Conservation (phyloP, 2,113 vertebrate genomes). For the Syrmaticus mikado region DNA sequence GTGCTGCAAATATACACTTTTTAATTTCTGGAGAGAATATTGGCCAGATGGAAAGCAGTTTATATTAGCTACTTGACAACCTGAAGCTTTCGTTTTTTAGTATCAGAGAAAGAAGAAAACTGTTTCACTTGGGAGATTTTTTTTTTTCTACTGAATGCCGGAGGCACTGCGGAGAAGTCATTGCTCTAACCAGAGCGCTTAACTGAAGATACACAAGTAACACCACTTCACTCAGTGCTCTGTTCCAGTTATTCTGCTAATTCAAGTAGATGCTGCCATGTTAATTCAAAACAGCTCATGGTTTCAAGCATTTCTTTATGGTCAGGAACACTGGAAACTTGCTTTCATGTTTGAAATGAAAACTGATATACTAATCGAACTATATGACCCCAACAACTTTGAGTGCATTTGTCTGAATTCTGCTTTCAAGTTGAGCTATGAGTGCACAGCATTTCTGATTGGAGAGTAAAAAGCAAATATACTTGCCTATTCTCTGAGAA, state of each 20-base stretch:
- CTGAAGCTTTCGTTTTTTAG: neutral
- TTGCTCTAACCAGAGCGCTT: neutral
- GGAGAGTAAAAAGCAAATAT: neutral
- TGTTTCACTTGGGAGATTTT: neutral
- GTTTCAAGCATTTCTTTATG: neutral
- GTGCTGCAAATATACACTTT: neutral
- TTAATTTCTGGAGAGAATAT: neutral
- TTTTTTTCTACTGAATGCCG: neutral
- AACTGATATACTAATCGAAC: neutral
- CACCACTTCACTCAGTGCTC: neutral
- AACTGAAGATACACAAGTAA: neutral
- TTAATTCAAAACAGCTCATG: neutral
- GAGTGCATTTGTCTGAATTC: neutral
- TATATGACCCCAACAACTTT: neutral
- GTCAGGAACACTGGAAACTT: neutral
- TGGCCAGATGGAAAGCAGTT: neutral
- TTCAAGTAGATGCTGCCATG: neutral
- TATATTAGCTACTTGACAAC: neutral
- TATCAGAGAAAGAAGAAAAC: neutral
- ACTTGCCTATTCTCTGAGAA: conserved; percentile 18
- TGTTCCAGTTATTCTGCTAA: neutral
- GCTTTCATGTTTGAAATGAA: conserved; percentile 34
- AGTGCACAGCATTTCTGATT: neutral
- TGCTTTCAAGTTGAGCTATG: neutral
- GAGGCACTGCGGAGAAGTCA: rapidly evolving